Conservation (phyloP, 2,888 invertebrate genomes). For the Teleiodes luculella region DNA sequence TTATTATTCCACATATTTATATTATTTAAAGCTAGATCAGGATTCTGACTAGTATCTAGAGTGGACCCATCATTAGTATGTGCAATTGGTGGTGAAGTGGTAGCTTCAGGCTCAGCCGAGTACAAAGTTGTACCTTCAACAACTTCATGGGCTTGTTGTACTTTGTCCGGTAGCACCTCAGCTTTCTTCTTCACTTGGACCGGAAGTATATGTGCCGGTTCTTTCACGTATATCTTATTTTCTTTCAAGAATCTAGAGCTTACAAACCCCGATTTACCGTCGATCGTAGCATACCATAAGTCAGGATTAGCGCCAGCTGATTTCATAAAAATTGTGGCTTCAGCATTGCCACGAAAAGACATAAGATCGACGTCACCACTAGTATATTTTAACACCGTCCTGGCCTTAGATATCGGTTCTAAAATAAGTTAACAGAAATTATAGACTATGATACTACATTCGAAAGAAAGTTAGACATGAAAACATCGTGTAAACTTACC, state of each 20-base stretch:
- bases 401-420: slow-evolving; percentile 81
- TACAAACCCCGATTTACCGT: slow-evolving; percentile 83
- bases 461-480: slow-evolving; percentile 36
- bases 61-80: slow-evolving; percentile 21
- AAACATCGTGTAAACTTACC: slow-evolving; percentile 70
- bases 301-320: slow-evolving; percentile 80
- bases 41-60: slow-evolving; percentile 3
- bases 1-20: not conserved
- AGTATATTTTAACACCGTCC: slow-evolving; percentile 76
- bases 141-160: slow-evolving; percentile 68
- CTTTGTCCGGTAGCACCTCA: slow-evolving; percentile 58
- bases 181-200: slow-evolving; percentile 29
- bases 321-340: slow-evolving; percentile 83
- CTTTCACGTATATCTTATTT: slow-evolving; percentile 66
- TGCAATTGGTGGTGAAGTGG: slow-evolving; percentile 27
- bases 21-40: not conserved
- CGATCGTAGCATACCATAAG: slow-evolving; percentile 84
- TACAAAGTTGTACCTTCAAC: slow-evolving; percentile 84
- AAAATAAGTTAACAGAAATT: slow-evolving; percentile 48
- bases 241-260: slow-evolving; percentile 80
- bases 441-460: slow-evolving; percentile 22
- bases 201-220: slow-evolving; percentile 53
- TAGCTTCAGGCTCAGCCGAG: slow-evolving; percentile 42
- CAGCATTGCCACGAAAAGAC: slow-evolving; percentile 78
- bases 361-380: slow-evolving; percentile 77